Evolutionary conservation across 2,888 invertebrate species (phyloP), one percentile per base, ranked within the genome.

Genomic region (Pristionchus exspectatus): DNA sequence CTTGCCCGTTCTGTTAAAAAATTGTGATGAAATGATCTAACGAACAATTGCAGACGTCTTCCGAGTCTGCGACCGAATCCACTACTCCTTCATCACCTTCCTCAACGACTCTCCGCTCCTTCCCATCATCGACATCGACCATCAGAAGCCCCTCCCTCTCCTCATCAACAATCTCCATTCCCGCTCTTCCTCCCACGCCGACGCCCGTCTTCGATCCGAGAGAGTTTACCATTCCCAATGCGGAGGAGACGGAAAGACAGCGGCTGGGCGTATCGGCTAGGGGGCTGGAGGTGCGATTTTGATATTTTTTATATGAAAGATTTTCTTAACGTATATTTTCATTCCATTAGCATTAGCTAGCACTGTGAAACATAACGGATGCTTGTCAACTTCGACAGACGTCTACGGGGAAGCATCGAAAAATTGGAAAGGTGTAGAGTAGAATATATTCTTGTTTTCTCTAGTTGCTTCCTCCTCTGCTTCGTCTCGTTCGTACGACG

Each of bases 401-500:
- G 3, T 12, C 16, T 14, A 30, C 10, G 12, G 18, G 27, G n/a
- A 69, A 24, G 27, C 18, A 21, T 33, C 72, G 30, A 33, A 72
- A 12, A 16, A 33, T 9, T 10, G 44, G 44, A 50, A 50, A 50
- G 44, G 9, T 12, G 44, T 3, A 44, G 44, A 50, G 10, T 72
- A 4, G 72, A 72, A 30, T n/a, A 14, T 27, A n/a, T 38, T 38
- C n/a, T 27, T 10, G 66, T 66, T 14, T 24, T n/a, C 66, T 50
- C n/a, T 69, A 87, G 87, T 18, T 87, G 14, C 69, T 87, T 16
- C 87, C 87, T 69, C 66, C 87, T 1, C 50, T 69, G 27, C 27
- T 30, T 33, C 87, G 87, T 24, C 66, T 87, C 18, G 27, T 87
- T 27, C 87, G 87, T 1, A 87, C 87, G 1, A 38, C 87, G 24